A percentile compares a stretch with the other conserved stretches of the same genome.
phyloP scores from a whole-genome alignment of 1,140 invertebrate species.

The Phocides pigmalion region DNA sequence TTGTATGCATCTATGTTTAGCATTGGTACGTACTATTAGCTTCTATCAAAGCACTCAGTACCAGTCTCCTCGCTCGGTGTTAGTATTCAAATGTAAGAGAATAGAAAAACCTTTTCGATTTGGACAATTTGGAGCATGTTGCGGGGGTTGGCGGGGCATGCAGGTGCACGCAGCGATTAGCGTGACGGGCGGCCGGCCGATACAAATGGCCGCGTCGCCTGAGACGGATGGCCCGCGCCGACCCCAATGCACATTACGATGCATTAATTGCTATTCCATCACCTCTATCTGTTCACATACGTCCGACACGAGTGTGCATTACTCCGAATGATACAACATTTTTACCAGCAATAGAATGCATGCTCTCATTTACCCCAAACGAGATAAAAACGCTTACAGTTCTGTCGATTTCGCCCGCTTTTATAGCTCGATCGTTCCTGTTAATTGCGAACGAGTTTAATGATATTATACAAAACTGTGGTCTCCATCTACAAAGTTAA shows the following conservation, averaged over 20 bases:
- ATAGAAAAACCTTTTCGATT: constrained; percentile 29
- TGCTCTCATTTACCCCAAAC: not conserved
- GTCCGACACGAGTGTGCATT: constrained; percentile 6
- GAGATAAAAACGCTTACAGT: not conserved
- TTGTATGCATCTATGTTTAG: not conserved
- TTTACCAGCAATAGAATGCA: constrained; percentile 18
- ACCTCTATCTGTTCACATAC: constrained; percentile 39
- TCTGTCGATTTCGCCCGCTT: no score
- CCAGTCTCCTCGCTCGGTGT: no score
- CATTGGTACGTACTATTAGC: not conserved
- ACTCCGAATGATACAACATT: constrained; percentile 12
- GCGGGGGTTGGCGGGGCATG: constrained; percentile 38
- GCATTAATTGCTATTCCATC: constrained; percentile 63
- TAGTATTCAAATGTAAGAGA: not conserved
- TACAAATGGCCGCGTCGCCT: constrained; percentile 65
- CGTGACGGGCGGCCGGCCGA: constrained; percentile 61
- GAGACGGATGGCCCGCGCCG: constrained; percentile 63
- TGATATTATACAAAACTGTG: not conserved
- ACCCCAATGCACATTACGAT: constrained; percentile 53
- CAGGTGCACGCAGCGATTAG: constrained; percentile 68
- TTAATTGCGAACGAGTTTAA: no score
- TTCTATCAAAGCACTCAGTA: not conserved
- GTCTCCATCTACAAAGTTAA: constrained; percentile 30
- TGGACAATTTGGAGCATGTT: constrained; percentile 26
- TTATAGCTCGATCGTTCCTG: no score